These are phyloP conservation scores for Caenorhabditis drosophilae DNA, from an alignment of 2,888 invertebrate genomes.

Conservation along the genomic window DNA sequence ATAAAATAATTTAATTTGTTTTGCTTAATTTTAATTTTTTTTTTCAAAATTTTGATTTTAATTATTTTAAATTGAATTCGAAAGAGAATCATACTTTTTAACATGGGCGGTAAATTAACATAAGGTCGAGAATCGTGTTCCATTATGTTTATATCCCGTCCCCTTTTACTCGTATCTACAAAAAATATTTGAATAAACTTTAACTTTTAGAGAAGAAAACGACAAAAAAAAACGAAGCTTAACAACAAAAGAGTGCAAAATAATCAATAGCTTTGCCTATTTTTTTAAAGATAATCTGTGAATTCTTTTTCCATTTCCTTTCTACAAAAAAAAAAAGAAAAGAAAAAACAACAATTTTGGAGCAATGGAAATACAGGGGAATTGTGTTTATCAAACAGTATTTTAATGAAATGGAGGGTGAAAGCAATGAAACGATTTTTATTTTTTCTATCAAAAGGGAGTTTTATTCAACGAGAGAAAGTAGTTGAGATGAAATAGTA, in stretches of 20 bases:
- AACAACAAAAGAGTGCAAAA: background rate
- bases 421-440: too few relatives aligned
- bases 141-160: conserved; percentile 11
- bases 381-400: too few relatives aligned
- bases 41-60: background rate
- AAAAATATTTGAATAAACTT: background rate
- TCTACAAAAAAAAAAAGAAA: too few relatives aligned
- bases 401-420: too few relatives aligned
- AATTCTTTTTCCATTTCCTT: too few relatives aligned
- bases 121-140: conserved; percentile 21
- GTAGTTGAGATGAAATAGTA: too few relatives aligned
- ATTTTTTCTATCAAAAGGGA: too few relatives aligned
- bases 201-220: background rate
- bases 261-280: background rate
- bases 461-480: too few relatives aligned
- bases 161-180: conserved; percentile 25
- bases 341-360: too few relatives aligned
- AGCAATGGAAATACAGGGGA: too few relatives aligned
- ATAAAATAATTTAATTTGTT: background rate
- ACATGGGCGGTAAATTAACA: conserved; percentile 31
- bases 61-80: background rate
- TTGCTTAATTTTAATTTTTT: background rate
- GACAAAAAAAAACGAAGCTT: background rate
- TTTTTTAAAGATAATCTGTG: background rate
- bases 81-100: conserved; percentile 22